Percentiles rank a stretch among this genome's conserved stretches.
These are phyloP conservation scores for Pluvianellus socialis DNA, from an alignment of 2,113 vertebrate species.

Conservation along the genomic window DNA sequence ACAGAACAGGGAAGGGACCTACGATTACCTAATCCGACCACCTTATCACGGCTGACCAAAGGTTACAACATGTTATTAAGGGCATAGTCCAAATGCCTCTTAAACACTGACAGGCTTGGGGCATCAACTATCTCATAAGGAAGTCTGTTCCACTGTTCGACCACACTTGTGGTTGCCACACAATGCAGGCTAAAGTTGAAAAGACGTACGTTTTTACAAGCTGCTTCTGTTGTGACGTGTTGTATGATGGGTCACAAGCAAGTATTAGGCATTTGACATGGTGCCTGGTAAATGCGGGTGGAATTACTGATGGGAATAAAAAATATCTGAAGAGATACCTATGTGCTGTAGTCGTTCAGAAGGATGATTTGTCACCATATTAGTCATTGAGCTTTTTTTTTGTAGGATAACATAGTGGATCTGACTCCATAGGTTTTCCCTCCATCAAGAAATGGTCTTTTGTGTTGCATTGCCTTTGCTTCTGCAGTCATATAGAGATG, in stretches of 20 bases:
- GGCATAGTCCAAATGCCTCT: not conserved
- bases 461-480: not conserved
- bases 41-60: not conserved
- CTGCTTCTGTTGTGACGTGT: not conserved
- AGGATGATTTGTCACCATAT: not conserved
- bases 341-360: not conserved
- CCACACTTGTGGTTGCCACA: not conserved
- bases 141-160: not conserved
- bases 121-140: not conserved
- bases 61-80: not conserved
- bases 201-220: fast-evolving
- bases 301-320: not conserved
- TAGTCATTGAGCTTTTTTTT: fast-evolving
- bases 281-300: not conserved
- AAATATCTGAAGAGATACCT: not conserved
- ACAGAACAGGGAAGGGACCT: not conserved
- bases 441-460: not conserved
- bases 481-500: not conserved
- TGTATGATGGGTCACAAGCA: not conserved
- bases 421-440: not conserved
- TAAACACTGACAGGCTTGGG: not conserved
- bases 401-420: not conserved
- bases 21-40: not conserved
- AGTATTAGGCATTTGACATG: not conserved
- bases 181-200: not conserved